Conservation (phyloP, 2,888 invertebrate species). For the Limnephilus rhombicus region DNA sequence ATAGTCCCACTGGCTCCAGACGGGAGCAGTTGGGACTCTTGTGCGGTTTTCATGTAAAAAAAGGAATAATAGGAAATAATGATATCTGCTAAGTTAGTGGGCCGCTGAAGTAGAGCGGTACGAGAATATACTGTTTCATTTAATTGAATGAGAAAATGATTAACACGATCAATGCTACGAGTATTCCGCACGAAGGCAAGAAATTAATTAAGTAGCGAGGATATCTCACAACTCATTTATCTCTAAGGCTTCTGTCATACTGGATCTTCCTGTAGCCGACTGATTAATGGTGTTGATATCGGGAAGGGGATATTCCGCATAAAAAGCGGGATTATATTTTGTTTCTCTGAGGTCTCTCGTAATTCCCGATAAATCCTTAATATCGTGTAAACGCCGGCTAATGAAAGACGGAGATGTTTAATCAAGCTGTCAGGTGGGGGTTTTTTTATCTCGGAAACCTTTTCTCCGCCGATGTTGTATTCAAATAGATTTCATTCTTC, state of each 20-base stretch:
- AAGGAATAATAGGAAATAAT: neutral
- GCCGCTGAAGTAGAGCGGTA: neutral
- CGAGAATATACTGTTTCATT: neutral
- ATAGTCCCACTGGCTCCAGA: too few species aligned
- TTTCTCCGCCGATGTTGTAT: neutral
- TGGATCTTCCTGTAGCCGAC: constrained; percentile 5
- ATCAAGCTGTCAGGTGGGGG: constrained; percentile 10
- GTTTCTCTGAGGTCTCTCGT: constrained; percentile 9
- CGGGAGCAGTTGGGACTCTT: too few species aligned
- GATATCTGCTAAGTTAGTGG: neutral
- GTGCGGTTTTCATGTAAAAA: too few species aligned
- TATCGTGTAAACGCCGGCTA: constrained; percentile 23
- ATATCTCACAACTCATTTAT: constrained; percentile 32
- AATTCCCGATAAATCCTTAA: neutral
- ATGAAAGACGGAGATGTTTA: neutral
- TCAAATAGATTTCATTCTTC: neutral
- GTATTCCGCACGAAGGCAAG: neutral
- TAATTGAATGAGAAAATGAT: neutral
- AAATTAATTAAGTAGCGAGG: constrained; percentile 22
- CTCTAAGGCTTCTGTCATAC: constrained; percentile 14
- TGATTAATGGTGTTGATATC: constrained; percentile 41
- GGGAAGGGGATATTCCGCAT: neutral
- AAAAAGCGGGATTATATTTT: constrained; percentile 21
- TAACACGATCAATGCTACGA: neutral
- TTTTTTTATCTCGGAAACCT: neutral